Percentiles rank a stretch among this genome's conserved stretches.
Conservation (phyloP, 2,113 vertebrate species). For the Catharus minimus region DNA sequence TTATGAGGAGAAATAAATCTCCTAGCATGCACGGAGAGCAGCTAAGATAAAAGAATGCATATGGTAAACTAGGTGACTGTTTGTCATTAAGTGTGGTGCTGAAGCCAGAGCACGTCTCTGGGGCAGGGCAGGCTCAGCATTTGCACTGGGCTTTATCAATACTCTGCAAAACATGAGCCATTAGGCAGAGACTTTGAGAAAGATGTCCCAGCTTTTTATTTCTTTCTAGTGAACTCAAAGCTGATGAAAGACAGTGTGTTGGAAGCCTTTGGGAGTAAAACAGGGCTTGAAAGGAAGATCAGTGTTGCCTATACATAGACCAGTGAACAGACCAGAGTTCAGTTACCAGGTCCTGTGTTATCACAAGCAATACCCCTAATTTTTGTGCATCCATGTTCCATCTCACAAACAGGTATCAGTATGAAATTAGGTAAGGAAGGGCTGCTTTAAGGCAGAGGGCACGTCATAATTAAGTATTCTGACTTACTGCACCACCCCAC, state of each 20-base stretch:
- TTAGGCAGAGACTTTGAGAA: neutral
- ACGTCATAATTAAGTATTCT: neutral
- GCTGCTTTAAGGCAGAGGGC: neutral
- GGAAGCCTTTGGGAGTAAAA: neutral
- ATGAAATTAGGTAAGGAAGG: neutral
- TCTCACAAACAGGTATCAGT: neutral
- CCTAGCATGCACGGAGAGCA: slow-evolving; percentile 26
- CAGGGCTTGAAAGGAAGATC: neutral
- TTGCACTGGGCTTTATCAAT: slow-evolving; percentile 3
- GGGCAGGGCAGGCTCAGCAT: neutral
- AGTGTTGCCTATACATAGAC: neutral
- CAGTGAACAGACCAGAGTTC: neutral
- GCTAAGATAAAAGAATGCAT: slow-evolving; percentile 56
- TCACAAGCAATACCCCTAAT: neutral
- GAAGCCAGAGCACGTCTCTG: slow-evolving; percentile 38
- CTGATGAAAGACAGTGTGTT: neutral
- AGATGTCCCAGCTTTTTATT: neutral
- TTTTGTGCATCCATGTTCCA: neutral
- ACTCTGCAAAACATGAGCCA: neutral
- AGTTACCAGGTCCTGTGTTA: neutral
- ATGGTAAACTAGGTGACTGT: slow-evolving; percentile 47
- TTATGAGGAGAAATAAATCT: slow-evolving; percentile 54
- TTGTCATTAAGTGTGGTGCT: slow-evolving; percentile 40
- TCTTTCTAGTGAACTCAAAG: neutral
- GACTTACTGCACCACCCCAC: neutral